phyloP scores from a whole-genome alignment of 2,797 vertebrate species.

The Diceros bicornis region DNA sequence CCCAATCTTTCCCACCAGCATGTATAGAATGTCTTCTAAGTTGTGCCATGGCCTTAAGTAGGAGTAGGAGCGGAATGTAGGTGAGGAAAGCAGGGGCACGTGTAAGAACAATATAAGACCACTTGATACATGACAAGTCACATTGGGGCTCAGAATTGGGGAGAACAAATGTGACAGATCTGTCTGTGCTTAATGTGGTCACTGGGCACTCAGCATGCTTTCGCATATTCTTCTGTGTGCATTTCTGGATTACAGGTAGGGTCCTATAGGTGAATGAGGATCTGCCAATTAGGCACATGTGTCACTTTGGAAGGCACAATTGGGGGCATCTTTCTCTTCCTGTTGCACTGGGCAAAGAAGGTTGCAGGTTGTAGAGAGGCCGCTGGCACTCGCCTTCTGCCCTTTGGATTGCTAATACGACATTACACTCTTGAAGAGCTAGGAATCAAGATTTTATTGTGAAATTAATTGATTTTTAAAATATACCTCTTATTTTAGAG shows the following conservation, averaged over 20 bases:
- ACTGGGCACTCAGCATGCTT: neutral
- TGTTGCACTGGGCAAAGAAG: neutral
- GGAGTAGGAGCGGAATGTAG: neutral
- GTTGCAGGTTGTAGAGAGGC: neutral
- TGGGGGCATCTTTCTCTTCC: neutral
- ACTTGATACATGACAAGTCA: neutral
- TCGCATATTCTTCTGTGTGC: neutral
- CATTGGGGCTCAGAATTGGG: neutral
- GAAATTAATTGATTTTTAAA: neutral
- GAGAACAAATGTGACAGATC: neutral
- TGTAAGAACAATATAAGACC: neutral
- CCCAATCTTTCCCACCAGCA: neutral
- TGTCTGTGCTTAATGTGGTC: neutral
- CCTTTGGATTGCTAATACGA: neutral
- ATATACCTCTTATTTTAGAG: neutral
- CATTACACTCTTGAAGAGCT: neutral
- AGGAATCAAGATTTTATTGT: neutral
- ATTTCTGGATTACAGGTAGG: neutral
- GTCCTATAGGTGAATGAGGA: no score
- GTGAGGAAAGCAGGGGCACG: neutral
- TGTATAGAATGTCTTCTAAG: neutral
- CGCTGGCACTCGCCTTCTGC: neutral
- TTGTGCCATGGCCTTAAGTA: neutral
- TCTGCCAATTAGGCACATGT: neutral
- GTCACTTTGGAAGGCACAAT: neutral